A percentile compares a stretch with the other conserved stretches of the same genome.
Evolutionary conservation across 2,113 vertebrate species (phyloP).

Genomic region (Oreocharis arfaki): DNA sequence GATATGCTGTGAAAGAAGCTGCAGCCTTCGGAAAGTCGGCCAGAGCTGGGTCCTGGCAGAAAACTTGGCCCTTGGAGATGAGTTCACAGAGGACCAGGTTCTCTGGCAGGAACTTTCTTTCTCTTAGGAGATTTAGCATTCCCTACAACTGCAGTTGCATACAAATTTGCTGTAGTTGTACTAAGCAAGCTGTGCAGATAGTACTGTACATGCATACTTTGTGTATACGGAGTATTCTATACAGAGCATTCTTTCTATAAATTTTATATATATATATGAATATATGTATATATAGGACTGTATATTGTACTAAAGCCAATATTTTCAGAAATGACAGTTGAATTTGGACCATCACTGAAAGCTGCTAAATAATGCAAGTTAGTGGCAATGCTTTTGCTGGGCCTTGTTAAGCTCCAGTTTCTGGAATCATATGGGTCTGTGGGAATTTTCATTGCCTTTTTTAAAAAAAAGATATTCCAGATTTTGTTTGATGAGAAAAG

Average conservation of each 20-base stretch:
- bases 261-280: not conserved
- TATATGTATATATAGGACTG: not conserved
- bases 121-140: not conserved
- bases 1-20: not conserved
- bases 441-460: not conserved
- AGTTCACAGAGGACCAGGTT: not conserved
- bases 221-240: not conserved
- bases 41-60: not conserved
- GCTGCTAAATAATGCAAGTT: not conserved
- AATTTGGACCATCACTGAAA: not conserved
- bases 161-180: not conserved
- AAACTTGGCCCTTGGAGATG: not conserved
- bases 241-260: not conserved
- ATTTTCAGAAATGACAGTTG: not conserved
- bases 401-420: not conserved
- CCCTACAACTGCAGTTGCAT: not conserved
- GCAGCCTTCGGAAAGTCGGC: not conserved
- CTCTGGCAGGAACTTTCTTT: not conserved
- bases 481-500: not conserved
- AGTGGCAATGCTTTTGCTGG: not conserved
- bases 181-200: not conserved
- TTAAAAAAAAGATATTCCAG: not conserved
- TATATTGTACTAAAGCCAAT: not conserved
- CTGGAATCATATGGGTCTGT: not conserved
- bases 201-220: not conserved